Conservation (phyloP, 2,888 invertebrate species). For the Helleia helle region DNA sequence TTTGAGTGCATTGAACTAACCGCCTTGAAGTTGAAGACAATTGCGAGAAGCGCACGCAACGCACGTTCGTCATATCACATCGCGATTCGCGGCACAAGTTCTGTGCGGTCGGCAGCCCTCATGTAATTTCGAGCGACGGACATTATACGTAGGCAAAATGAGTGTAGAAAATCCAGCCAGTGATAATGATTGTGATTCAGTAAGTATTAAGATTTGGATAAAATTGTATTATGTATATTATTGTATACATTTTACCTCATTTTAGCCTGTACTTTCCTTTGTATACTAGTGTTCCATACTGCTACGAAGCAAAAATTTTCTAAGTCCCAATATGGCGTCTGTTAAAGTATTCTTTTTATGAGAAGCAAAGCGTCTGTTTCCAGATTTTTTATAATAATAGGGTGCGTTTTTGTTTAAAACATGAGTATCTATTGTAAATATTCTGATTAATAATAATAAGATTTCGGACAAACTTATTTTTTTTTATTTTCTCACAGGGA, state of each 20-base stretch:
- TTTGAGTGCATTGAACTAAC: slow-evolving; percentile 41
- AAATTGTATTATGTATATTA: slow-evolving; percentile 19
- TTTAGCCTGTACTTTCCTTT: slow-evolving; percentile 24
- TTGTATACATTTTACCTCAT: slow-evolving; percentile 19
- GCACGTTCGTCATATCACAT: slow-evolving; percentile 74
- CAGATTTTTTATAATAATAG: slow-evolving; percentile 10
- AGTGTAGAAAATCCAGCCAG: slow-evolving; percentile 77
- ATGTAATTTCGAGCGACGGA: slow-evolving; percentile 54
- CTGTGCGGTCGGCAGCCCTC: slow-evolving; percentile 44
- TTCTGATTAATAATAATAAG: background rate
- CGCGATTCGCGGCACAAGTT: slow-evolving; percentile 79
- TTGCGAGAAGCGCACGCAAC: slow-evolving; percentile 59
- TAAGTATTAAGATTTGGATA: slow-evolving; percentile 63
- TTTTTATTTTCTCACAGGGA: slow-evolving; percentile 40
- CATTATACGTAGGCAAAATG: slow-evolving; percentile 75
- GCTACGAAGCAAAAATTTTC: slow-evolving; percentile 69
- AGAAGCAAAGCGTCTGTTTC: slow-evolving; percentile 53
- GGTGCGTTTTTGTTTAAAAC: background rate
- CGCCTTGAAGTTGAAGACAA: slow-evolving; percentile 40
- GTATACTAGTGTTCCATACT: slow-evolving; percentile 68
- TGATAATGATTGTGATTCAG: slow-evolving; percentile 73
- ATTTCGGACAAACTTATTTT: background rate
- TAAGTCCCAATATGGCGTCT: slow-evolving; percentile 93
- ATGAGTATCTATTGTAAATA: too few species aligned
- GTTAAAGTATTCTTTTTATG: slow-evolving; percentile 75